These are phyloP conservation scores for Lucilia cuprina DNA, from an alignment of 1,140 invertebrate species.

Conservation along the genomic window DNA sequence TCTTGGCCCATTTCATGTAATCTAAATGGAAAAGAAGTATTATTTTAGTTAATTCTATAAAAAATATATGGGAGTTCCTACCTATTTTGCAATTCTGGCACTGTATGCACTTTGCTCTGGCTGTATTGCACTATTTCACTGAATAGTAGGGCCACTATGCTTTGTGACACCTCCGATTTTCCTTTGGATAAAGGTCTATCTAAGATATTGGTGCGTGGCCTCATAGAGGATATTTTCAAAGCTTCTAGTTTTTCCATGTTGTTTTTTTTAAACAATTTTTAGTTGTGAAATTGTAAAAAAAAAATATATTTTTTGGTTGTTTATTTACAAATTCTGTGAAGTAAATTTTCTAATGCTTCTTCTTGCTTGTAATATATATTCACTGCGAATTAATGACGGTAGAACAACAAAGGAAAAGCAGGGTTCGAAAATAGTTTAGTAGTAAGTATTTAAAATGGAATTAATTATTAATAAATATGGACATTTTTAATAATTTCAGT, in stretches of 20 bases:
- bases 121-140: constrained; percentile 98
- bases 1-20: constrained; percentile 92
- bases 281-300: not conserved
- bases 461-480: too few relatives aligned
- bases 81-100: constrained; percentile 85
- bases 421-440: not conserved
- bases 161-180: constrained; percentile 90
- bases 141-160: constrained; percentile 94
- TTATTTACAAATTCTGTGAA: not conserved
- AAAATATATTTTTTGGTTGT: not conserved
- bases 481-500: too few relatives aligned
- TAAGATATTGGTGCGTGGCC: constrained; percentile 81
- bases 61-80: constrained; percentile 27
- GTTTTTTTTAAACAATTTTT: not conserved
- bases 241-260: constrained; percentile 58
- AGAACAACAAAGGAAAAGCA: not conserved
- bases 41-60: not conserved
- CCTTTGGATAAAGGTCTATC: constrained; percentile 92
- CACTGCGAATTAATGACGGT: not conserved
- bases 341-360: not conserved
- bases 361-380: not conserved
- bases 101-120: constrained; percentile 93
- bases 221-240: constrained; percentile 60
- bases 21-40: constrained; percentile 67
- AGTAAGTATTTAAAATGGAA: too few relatives aligned